Conservation (phyloP, 2,797 vertebrate genomes). For the Crocodylus rhombifer region DNA sequence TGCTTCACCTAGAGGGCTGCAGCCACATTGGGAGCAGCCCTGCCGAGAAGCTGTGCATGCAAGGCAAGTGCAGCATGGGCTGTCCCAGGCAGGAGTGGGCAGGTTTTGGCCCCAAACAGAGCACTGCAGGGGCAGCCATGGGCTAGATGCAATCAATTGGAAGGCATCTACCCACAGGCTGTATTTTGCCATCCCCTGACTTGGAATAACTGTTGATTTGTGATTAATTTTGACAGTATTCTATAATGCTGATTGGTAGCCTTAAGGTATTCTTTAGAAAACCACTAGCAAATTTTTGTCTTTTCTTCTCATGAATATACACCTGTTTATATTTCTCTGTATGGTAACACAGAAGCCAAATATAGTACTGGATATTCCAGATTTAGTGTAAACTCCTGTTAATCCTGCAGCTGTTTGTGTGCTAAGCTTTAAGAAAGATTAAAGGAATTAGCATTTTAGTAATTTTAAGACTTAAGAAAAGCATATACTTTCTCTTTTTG, state of each 20-base stretch:
- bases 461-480: neutral
- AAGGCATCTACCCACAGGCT: too few relatives aligned
- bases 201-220: neutral
- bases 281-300: neutral
- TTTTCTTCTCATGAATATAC: neutral
- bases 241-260: neutral
- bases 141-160: too few relatives aligned
- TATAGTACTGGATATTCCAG: neutral
- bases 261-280: neutral
- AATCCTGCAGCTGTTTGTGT: neutral
- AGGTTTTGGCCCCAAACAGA: too few relatives aligned
- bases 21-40: too few relatives aligned
- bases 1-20: too few relatives aligned
- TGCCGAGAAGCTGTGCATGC: too few relatives aligned
- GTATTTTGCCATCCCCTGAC: too few relatives aligned
- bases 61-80: too few relatives aligned
- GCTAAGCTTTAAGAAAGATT: neutral
- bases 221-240: neutral
- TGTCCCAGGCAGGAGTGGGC: too few relatives aligned
- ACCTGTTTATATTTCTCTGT: neutral
- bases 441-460: neutral
- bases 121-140: too few relatives aligned
- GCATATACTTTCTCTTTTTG: rapidly evolving
- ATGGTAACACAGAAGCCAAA: neutral
- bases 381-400: neutral